Evolutionary conservation across 2,113 vertebrate genomes (phyloP), one percentile per base, ranked within the genome.

Genomic region (Pachyramphus minor): DNA sequence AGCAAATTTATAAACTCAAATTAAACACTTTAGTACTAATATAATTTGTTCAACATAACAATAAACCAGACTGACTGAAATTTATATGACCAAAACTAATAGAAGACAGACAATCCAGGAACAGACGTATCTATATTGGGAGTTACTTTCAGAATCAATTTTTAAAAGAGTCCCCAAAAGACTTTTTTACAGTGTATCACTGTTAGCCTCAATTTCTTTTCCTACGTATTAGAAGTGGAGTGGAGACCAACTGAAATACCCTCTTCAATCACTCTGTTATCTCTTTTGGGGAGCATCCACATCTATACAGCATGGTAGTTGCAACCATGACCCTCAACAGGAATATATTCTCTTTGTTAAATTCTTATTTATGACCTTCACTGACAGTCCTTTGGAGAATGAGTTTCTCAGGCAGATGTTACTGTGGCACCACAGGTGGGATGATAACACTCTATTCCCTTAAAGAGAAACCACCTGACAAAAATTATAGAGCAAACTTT

Each of bases 71-170:
- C 30, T 58, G 73, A 78, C 49, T 79, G 53, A 86, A 94, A 64
- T 41, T 44, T 52, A 53, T 10, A 59, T 2, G 5, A 90, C 45
- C 0, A 0, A 90, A 95, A 87, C 56, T 69, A 85, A 81, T 6
- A 64, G 45, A 74, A 95, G 74, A 90, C 49, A 91, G 55, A 59
- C 0, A 9, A 84, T 41, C 15, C 31, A 73, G 72, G 79, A 90
- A 74, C 52, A 90, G 85, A 72, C 31, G 23, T 67, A 79, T 92
- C 92, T 88, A 76, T 42, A 90, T 6, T 49, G 73, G 79, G 47
- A 79, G 92, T 95, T 71, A 71, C 55, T 91, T 91, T 50, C 55
- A 68, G 94, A 93, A 97, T 84, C 23, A 90, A 35, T 94, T 96
- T 89, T 91, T 69, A 79, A 68, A 62, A 79, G 37, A 31, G 49